phyloP scores from a whole-genome alignment of 1,140 invertebrate species.

The Agrypnia vestita region DNA sequence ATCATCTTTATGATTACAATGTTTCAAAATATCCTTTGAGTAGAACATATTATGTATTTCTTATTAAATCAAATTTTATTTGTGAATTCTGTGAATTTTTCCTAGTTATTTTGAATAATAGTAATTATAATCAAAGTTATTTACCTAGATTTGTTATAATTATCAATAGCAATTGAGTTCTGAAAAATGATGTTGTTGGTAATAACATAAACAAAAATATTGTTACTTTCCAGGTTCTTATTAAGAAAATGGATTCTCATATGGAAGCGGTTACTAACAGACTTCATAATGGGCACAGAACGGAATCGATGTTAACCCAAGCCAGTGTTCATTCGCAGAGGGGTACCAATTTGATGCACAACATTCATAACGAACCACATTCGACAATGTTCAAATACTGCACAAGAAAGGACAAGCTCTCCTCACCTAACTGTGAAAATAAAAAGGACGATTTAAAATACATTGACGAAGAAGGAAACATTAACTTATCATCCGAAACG shows the following conservation, averaged over 20 bases:
- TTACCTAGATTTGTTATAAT: too few relatives aligned
- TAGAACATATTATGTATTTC: too few relatives aligned
- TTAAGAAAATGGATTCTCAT: constrained; percentile 60
- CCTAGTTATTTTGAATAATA: too few relatives aligned
- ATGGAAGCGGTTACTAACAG: constrained; percentile 50
- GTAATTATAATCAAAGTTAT: too few relatives aligned
- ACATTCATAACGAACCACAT: constrained; percentile 44
- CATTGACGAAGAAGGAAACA: constrained; percentile 78
- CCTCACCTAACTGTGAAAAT: constrained; percentile 50
- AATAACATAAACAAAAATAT: not conserved
- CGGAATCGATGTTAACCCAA: constrained; percentile 49
- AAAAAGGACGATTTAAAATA: constrained; percentile 77
- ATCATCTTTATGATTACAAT: too few relatives aligned
- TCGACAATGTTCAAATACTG: constrained; percentile 54
- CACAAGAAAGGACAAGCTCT: constrained; percentile 55
- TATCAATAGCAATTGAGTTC: too few relatives aligned
- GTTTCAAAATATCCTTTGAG: too few relatives aligned
- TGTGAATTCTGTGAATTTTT: too few relatives aligned
- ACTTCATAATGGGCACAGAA: constrained; percentile 60
- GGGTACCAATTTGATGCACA: constrained; percentile 46
- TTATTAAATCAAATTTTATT: too few relatives aligned
- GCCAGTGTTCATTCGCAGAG: constrained; percentile 49
- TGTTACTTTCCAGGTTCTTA: constrained; percentile 51
- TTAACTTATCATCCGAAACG: constrained; percentile 64
- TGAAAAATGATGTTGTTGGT: too few relatives aligned